These are phyloP conservation scores for Stenotaenia linearis DNA, from an alignment of 2,888 invertebrate genomes.

Conservation along the genomic window DNA sequence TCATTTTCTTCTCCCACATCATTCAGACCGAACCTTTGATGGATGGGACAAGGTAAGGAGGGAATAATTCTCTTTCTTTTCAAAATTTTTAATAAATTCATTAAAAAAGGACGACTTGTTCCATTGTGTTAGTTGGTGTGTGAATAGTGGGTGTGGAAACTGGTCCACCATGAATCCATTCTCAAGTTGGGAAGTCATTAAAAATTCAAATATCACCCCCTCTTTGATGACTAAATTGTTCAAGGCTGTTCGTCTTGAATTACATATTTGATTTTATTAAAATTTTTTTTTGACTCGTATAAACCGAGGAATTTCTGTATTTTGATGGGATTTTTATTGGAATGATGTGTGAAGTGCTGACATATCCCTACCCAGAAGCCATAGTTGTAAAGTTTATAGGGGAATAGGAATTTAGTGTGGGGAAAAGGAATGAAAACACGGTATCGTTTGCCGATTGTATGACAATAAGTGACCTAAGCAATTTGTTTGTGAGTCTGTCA, in stretches of 20 bases:
- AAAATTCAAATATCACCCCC: slow-evolving; percentile 7
- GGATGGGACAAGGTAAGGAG: not conserved
- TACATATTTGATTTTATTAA: not conserved
- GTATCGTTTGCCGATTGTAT: not conserved
- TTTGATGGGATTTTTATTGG: not conserved
- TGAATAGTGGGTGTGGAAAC: slow-evolving; percentile 24
- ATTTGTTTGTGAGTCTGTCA: not conserved
- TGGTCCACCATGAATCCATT: slow-evolving; percentile 17
- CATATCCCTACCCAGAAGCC: not conserved
- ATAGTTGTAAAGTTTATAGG: not conserved
- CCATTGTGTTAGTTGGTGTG: slow-evolving; percentile 10
- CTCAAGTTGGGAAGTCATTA: not conserved
- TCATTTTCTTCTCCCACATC: not conserved
- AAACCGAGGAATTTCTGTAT: too few species aligned
- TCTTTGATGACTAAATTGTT: not conserved
- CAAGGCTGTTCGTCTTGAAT: not conserved
- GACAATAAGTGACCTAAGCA: not conserved
- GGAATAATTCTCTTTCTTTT: not conserved
- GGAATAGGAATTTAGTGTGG: not conserved
- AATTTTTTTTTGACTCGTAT: not conserved
- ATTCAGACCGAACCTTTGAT: not conserved
- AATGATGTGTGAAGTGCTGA: not conserved
- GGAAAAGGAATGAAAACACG: not conserved
- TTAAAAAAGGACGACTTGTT: slow-evolving; percentile 14
- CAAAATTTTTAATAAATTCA: not conserved